Evolutionary conservation across 2,888 invertebrate genomes (phyloP), one percentile per base, ranked within the genome.

Genomic region (Acrocyrtus sp.): DNA sequence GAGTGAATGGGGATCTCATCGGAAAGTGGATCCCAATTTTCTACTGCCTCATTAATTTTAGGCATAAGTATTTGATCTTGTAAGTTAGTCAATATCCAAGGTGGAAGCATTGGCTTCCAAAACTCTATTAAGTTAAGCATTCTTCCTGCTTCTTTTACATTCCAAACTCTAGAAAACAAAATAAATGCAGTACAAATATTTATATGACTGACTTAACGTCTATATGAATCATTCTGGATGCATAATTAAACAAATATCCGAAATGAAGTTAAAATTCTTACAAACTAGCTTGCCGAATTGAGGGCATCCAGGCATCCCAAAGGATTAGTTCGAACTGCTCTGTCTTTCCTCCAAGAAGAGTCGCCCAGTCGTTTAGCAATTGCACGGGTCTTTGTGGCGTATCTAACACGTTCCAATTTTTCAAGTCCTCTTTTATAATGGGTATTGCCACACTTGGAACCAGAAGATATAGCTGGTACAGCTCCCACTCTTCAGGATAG

Each of bases 1-100:
- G 92, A 89, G 84, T 99, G 98, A 78, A 99, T 93, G 15, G 98
- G 98, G 78, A 96, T 90, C 0, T 94, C 93, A 84, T 99, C 98
- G 0, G 92, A 92, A 1, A 96, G 87, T 0, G 99, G 99, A 87
- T 99, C 95, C 99, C 99, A 98, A 62, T 88, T 89, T 50, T 92
- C 89, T 0, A 96, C 96, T 79, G 92, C 95, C 0, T 87, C 85
- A 75, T 86, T 84, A 12, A 84, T 78, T 45, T 90, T 88, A 0
- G 95, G 95, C 81, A 95, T 86, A 57, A 98, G 88, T 56, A 92
- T 86, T 81, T 95, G 92, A 62, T 95, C 90, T n/a, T 93, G 87
- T 66, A 95, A 88, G 82, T 93, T 91, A 77, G 91, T 90, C 76
- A 92, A 82, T 72, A 98, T 90, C 95, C 96, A 96, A 0, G 86